phyloP scores from a whole-genome alignment of 2,797 vertebrate genomes.

The Gila robusta region DNA sequence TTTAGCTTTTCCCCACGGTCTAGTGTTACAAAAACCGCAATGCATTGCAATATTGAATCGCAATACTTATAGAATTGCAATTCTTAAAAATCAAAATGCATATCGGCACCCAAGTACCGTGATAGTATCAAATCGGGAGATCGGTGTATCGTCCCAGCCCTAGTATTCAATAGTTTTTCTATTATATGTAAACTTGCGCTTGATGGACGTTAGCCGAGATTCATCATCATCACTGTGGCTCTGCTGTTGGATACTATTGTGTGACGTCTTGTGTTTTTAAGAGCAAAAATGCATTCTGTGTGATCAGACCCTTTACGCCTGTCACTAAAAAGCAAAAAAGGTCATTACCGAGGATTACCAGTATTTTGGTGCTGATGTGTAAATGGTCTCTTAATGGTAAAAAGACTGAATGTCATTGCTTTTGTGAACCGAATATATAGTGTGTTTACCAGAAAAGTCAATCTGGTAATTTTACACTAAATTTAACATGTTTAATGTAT shows the following conservation, averaged over 20 bases:
- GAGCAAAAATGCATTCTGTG: not conserved
- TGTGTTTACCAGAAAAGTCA: not conserved
- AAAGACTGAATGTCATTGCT: not conserved
- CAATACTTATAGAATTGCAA: too few species aligned
- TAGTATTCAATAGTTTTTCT: not conserved
- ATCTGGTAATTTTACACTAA: not conserved
- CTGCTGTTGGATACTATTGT: not conserved
- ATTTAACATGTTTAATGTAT: not conserved
- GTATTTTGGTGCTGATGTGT: not conserved
- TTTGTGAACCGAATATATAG: not conserved
- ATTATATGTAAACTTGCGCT: too few species aligned
- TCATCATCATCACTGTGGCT: too few species aligned
- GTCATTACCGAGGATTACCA: not conserved
- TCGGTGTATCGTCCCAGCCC: too few species aligned
- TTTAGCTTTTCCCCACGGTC: too few species aligned
- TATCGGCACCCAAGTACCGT: too few species aligned
- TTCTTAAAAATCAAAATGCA: too few species aligned
- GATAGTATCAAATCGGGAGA: too few species aligned
- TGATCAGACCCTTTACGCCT: not conserved
- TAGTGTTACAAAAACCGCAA: too few species aligned
- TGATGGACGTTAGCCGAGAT: too few species aligned
- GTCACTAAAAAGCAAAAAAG: not conserved
- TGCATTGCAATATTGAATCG: too few species aligned
- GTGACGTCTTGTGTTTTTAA: not conserved
- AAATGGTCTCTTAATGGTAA: not conserved